Conservation (phyloP, 2,888 invertebrate genomes). For the Theretra japonica region DNA sequence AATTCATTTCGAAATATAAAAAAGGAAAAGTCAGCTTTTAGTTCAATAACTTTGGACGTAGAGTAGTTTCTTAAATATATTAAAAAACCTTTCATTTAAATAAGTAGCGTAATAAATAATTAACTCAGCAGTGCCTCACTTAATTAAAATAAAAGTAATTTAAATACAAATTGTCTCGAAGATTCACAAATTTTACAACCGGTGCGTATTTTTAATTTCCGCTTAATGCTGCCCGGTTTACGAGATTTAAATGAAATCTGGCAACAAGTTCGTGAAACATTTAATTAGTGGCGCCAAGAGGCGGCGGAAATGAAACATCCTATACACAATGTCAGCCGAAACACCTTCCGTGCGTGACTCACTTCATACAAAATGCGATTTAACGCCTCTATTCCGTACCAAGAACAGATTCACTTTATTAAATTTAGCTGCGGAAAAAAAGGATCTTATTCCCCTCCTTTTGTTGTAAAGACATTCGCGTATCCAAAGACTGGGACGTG, state of each 20-base stretch:
- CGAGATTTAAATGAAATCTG: conserved; percentile 71
- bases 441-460: conserved; percentile 47
- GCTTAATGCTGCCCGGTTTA: conserved; percentile 60
- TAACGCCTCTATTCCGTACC: conserved; percentile 40
- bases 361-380: conserved; percentile 43
- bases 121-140: conserved; percentile 16
- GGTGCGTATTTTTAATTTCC: conserved; percentile 69
- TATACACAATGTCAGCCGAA: conserved; percentile 47
- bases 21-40: too few relatives aligned
- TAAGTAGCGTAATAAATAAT: too few relatives aligned
- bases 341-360: conserved; percentile 57
- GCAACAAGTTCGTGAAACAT: conserved; percentile 70
- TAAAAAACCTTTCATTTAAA: too few relatives aligned
- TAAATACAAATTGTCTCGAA: conserved; percentile 48
- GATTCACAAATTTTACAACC: conserved; percentile 65
- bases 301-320: conserved; percentile 69
- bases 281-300: conserved; percentile 69
- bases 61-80: too few relatives aligned
- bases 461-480: conserved; percentile 41
- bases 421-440: conserved; percentile 51
- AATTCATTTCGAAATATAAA: too few relatives aligned
- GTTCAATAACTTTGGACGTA: too few relatives aligned
- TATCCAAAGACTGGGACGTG: conserved; percentile 50
- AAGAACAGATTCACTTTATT: conserved; percentile 58
- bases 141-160: conserved; percentile 47